Evolutionary conservation across 2,113 vertebrate species (phyloP).

Genomic region (Otocyon megalotis): DNA sequence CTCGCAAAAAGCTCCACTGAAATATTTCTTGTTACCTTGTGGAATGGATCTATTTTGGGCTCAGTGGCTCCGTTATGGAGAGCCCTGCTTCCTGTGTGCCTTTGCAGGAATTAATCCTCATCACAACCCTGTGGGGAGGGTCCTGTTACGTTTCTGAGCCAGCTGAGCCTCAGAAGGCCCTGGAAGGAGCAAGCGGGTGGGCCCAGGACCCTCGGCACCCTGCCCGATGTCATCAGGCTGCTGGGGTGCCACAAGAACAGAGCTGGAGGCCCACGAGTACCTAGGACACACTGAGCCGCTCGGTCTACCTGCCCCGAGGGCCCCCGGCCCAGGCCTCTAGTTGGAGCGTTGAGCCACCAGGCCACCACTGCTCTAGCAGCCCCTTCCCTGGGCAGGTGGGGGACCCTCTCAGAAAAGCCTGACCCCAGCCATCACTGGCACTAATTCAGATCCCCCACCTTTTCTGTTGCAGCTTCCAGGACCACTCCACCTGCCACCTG

Average conservation of each 20-base stretch:
- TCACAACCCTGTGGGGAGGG: accelerated
- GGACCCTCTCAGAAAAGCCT: not conserved
- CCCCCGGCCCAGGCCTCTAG: not conserved
- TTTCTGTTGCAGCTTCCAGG: not conserved
- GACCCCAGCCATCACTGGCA: not conserved
- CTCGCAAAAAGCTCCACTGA: not conserved
- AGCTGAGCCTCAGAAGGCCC: not conserved
- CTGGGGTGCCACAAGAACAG: not conserved
- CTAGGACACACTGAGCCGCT: not conserved
- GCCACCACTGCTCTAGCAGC: not conserved
- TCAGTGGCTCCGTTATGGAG: not conserved
- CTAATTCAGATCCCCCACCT: not conserved
- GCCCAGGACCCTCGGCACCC: not conserved
- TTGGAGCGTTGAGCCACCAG: not conserved
- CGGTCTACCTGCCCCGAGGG: not conserved
- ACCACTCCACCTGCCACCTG: not conserved
- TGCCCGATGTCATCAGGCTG: not conserved
- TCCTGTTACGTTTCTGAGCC: not conserved
- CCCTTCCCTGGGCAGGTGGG: not conserved
- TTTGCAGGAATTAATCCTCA: not conserved
- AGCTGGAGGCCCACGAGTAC: not conserved
- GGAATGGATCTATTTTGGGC: not conserved
- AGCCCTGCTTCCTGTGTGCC: too few species aligned
- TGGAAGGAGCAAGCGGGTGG: accelerated
- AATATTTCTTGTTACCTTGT: not conserved